Evolutionary conservation across 2,797 vertebrate genomes (phyloP), one percentile per base, ranked within the genome.

Genomic region (Vireo griseus): DNA sequence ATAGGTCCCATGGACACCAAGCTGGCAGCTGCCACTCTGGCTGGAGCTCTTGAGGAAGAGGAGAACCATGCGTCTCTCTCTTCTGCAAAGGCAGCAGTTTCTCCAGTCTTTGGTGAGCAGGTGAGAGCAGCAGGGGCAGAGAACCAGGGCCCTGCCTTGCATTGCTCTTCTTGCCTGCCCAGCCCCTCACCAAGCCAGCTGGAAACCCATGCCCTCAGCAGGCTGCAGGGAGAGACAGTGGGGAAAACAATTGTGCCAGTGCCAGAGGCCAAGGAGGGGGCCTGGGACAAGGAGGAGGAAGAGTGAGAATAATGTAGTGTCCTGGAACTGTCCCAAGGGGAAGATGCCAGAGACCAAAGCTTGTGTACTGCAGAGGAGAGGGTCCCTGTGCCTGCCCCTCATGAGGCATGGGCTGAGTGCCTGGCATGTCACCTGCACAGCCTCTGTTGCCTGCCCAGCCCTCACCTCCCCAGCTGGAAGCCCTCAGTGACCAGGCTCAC

Each of bases 31-130:
- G 51, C 20, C 5, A 16, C 25, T 21, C 35, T 35, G 31, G 22
- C 59, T 73, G 35, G 42, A 42, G 25, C 5, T 33, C 19, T 26
- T n/a, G 44, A 44, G 44, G 26, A 58, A 31, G 37, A 42, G 26
- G 11, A 24, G 35, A 73, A 11, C 13, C 16, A 35, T 21, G 11
- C 0, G 0, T 3, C 16, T 57, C 51, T 33, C 33, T 47, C 35
- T 55, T 73, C 68, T 48, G 13, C 50, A 57, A 48, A 31, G 31
- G 31, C 31, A 74, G 37, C 25, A 26, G 11, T 17, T 65, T 26
- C 5, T 14, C 26, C 37, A 50, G 2, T 4, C 25, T 25, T 35
- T 31, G 21, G 11, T 26, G 37, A 26, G 14, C 14, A 44, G 35
- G 26, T 1, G 2, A 40, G 50, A 57, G 51, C 33, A 58, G 35